These are phyloP conservation scores for Physocephala rufipes DNA, from an alignment of 2,888 invertebrate species.

Conservation along the genomic window DNA sequence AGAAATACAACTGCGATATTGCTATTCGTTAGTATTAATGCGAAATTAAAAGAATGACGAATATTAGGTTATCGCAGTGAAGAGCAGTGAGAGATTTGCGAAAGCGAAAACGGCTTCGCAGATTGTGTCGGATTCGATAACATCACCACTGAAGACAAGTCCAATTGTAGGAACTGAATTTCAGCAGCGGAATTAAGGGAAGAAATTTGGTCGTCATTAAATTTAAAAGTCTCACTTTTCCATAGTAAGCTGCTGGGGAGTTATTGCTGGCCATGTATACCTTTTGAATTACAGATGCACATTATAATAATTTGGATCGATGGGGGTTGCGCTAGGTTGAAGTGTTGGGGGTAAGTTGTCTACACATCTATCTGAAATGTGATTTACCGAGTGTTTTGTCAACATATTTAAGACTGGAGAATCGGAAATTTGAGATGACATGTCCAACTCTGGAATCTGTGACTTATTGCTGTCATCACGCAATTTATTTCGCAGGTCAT, in stretches of 20 bases:
- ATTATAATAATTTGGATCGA: conserved; percentile 3
- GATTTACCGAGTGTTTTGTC: conserved; percentile 61
- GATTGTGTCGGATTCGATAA: conserved; percentile 45
- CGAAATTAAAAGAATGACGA: no score
- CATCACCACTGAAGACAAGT: conserved; percentile 38
- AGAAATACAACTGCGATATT: no score
- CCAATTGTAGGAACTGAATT: conserved; percentile 47
- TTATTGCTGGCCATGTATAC: conserved; percentile 36
- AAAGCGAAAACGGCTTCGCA: conserved; percentile 54
- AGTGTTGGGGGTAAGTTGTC: conserved; percentile 56
- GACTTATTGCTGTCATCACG: conserved; percentile 44
- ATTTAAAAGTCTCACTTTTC: conserved; percentile 45
- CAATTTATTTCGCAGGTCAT: conserved; percentile 63
- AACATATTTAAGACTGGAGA: conserved; percentile 33
- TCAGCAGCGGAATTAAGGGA: conserved; percentile 42
- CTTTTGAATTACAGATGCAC: conserved; percentile 15
- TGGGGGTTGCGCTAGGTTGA: conserved; percentile 47
- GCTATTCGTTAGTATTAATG: no score
- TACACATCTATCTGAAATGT: conserved; percentile 59
- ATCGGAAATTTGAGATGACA: conserved; percentile 55
- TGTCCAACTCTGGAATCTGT: conserved; percentile 49
- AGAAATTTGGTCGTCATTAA: conserved; percentile 46
- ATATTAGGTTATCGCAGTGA: no score
- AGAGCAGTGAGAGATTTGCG: conserved; percentile 64
- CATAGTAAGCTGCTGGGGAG: conserved; percentile 45